Conservation (phyloP, 1,140 invertebrate species). For the Musca vetustissima region DNA sequence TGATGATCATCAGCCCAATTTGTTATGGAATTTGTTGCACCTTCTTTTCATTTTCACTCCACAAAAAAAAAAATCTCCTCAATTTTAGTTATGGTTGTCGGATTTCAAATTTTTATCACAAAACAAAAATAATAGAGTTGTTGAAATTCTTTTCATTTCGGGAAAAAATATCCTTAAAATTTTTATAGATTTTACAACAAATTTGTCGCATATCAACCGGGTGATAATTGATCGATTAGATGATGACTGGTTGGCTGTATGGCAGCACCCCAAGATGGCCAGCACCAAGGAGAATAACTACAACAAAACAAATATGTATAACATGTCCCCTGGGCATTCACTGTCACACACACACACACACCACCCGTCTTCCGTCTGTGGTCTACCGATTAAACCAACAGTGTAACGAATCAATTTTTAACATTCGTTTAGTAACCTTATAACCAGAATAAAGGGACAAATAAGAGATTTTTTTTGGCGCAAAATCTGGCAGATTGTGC, state of each 20-base stretch:
- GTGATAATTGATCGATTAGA: conserved; percentile 21
- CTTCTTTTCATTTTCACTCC: background rate
- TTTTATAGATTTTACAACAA: background rate
- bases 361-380: background rate
- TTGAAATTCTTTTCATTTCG: background rate
- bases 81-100: background rate
- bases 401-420: conserved; percentile 21
- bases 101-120: background rate
- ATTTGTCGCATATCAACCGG: background rate
- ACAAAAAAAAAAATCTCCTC: conserved; percentile 3
- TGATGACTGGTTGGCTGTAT: too few species aligned
- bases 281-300: background rate
- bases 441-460: too few species aligned
- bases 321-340: background rate
- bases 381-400: conserved; percentile 12
- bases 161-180: background rate
- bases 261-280: background rate
- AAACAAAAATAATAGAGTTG: background rate
- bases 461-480: conserved; percentile 3
- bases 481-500: background rate
- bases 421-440: background rate
- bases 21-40: background rate
- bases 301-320: background rate
- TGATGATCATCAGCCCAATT: background rate
- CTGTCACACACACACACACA: too few species aligned